Conservation (phyloP, 1,140 invertebrate genomes). For the Araneus ventricosus region DNA sequence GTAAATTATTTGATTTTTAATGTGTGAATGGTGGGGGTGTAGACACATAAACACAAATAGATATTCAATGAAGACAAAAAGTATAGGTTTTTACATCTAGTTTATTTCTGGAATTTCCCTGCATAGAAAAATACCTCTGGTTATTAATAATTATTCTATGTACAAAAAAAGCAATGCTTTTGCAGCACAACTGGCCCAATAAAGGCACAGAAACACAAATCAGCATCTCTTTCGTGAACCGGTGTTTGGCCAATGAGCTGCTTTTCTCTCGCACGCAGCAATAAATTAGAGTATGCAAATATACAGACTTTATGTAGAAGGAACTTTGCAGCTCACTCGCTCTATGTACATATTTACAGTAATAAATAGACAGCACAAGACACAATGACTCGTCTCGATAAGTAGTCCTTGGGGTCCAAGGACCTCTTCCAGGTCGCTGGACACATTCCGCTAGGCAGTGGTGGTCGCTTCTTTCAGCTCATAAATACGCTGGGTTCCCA, state of each 20-base stretch:
- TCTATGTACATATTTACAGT: constrained; percentile 73
- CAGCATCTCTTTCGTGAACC: constrained; percentile 13
- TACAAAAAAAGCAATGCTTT: constrained; percentile 53
- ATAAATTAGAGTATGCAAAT: constrained; percentile 68
- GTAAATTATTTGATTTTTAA: too few species aligned
- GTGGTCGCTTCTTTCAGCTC: constrained; percentile 1
- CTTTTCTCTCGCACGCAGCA: constrained; percentile 28
- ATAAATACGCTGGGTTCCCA: constrained; percentile 10
- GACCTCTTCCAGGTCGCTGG: not conserved
- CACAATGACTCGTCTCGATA: constrained; percentile 7
- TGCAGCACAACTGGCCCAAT: constrained; percentile 56
- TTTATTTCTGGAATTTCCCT: constrained; percentile 75
- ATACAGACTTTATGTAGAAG: constrained; percentile 53
- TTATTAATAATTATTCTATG: constrained; percentile 68
- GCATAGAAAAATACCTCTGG: constrained; percentile 75
- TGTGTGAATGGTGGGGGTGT: too few species aligned
- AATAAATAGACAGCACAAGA: constrained; percentile 62
- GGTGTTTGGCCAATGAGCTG: constrained; percentile 65
- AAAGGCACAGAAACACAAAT: constrained; percentile 68
- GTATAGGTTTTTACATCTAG: constrained; percentile 63
- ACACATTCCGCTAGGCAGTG: constrained; percentile 22
- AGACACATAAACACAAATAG: not conserved
- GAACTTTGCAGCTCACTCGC: constrained; percentile 60
- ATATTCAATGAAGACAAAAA: not conserved
- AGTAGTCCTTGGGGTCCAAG: constrained; percentile 9